phyloP scores from a whole-genome alignment of 2,113 vertebrate species.

The Eptesicus fuscus region DNA sequence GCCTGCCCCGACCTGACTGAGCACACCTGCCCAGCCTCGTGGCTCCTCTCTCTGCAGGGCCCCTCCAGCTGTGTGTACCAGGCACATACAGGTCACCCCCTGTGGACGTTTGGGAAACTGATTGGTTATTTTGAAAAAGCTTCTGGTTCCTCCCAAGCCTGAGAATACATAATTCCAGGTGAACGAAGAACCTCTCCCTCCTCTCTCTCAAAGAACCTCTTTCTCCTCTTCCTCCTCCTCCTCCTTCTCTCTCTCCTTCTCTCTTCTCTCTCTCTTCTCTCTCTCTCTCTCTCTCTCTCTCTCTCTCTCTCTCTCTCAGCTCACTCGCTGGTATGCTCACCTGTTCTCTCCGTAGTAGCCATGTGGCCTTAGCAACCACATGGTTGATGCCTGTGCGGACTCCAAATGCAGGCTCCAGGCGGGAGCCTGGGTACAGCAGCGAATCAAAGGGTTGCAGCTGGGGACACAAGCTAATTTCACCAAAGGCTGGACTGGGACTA shows the following conservation, averaged over 20 bases:
- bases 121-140: not conserved
- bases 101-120: not conserved
- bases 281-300: too few species aligned
- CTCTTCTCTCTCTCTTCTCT: too few species aligned
- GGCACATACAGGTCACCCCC: not conserved
- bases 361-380: not conserved
- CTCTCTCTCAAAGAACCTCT: not conserved
- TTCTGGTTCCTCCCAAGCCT: not conserved
- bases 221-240: too few species aligned
- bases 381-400: too few species aligned
- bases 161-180: not conserved
- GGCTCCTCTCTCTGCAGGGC: accelerated
- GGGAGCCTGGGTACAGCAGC: not conserved
- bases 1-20: accelerated
- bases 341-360: not conserved
- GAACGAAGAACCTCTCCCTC: not conserved
- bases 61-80: not conserved
- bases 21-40: accelerated
- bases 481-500: not conserved
- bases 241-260: too few species aligned
- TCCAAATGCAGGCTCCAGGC: not conserved
- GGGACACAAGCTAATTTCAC: not conserved
- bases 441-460: not conserved
- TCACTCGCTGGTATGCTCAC: not conserved
- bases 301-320: too few species aligned